Evolutionary conservation across 1,140 invertebrate genomes (phyloP).

Genomic region (Solen grandis): DNA sequence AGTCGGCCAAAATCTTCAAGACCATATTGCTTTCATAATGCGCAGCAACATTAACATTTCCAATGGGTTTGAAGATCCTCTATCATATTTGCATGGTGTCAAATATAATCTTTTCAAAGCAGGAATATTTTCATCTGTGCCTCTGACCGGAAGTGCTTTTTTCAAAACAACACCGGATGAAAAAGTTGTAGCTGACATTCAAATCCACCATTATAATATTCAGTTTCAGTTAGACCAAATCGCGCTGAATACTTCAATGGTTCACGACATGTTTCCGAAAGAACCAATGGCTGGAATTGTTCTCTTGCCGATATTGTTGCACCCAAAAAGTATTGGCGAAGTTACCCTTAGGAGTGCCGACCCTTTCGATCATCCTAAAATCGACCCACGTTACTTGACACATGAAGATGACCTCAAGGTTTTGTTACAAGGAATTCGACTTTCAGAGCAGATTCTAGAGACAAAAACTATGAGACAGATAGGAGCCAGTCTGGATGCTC

Average conservation of each 20-base stretch:
- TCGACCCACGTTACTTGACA: no score
- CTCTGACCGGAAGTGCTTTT: slow-evolving; percentile 11
- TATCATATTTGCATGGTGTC: slow-evolving; percentile 24
- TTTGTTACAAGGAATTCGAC: no score
- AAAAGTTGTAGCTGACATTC: no score
- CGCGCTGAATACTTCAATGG: no score
- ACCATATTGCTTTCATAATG: slow-evolving; percentile 82
- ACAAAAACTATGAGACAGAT: no score
- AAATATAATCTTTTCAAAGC: slow-evolving; percentile 60
- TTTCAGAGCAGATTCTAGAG: no score
- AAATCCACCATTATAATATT: no score
- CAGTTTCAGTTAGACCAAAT: no score
- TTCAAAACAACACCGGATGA: no score
- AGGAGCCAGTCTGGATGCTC: no score
- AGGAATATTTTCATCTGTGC: slow-evolving; percentile 45
- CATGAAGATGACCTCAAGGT: no score
- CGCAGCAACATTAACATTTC: slow-evolving; percentile 51
- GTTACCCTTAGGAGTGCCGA: slow-evolving; percentile 34
- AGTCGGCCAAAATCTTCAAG: slow-evolving; percentile 91
- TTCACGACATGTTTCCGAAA: no score
- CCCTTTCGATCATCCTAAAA: slow-evolving; percentile 29
- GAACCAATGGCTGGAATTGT: slow-evolving; percentile 48
- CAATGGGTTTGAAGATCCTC: slow-evolving; percentile 49
- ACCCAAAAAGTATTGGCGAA: slow-evolving; percentile 48
- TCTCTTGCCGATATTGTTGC: slow-evolving; percentile 32